Evolutionary conservation across 92 coral and sea anemone species (phyloP), one percentile per base, ranked within the genome.

Genomic region (Paramuricea clavata): DNA sequence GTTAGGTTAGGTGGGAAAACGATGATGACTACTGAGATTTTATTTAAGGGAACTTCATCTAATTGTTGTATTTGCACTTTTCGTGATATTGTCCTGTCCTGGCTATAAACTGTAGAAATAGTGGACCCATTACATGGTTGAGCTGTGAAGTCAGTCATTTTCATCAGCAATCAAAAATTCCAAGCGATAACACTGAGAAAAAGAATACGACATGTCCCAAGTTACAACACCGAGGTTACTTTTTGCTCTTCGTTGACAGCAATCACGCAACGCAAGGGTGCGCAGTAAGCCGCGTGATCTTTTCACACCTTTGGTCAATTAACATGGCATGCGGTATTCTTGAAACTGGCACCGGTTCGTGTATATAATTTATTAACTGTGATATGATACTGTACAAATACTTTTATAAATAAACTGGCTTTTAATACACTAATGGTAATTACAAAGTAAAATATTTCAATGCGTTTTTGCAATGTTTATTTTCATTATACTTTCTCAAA

Each of bases 291-390:
- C 44, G 5, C 4, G 44, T 39, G 44, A 39, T n/a, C n/a, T n/a
- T n/a, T n/a, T n/a, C n/a, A n/a, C n/a, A n/a, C n/a, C n/a, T n/a
- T n/a, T n/a, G n/a, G 44, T 39, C 44, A 15, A 10, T 12, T 9
- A 2, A 47, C 16, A 12, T 12, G 12, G 17, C 1, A 47, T 47
- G 15, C 0, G 68, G 68, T 52, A 21, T 22, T 16, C 5, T 52
- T 52, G 41, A 65, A 65, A 65, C 39, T 19, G 10, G n/a, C 31
- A 26, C 8, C 5, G 21, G 12, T 65, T 27, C 7, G 17, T 28
- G 39, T 65, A 28, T 21, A 16, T 56, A 39, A 39, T 65, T 65
- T 65, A 65, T 65, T 28, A 65, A 65, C 39, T 65, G 39, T 65
- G 39, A 33, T 33, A 65, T 27, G 0, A 39, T 65, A 65, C 72